These are phyloP conservation scores for Cynodonichthys magdalenae DNA, from an alignment of 2,797 vertebrate genomes.

Conservation along the genomic window DNA sequence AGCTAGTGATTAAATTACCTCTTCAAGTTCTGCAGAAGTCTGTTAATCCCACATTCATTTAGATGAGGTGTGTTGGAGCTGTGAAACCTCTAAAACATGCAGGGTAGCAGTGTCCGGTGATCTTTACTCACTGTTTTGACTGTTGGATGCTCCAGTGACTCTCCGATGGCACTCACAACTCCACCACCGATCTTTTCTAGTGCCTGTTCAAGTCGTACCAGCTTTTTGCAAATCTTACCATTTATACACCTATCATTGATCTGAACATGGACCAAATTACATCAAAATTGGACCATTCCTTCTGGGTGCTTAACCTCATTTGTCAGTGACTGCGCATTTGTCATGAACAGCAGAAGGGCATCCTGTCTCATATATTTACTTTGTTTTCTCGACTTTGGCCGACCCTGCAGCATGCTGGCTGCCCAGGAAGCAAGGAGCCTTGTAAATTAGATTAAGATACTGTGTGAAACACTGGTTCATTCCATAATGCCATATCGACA, in stretches of 20 bases:
- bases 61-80: too few relatives aligned
- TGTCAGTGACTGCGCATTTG: not conserved
- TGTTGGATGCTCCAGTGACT: too few relatives aligned
- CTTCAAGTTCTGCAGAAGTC: too few relatives aligned
- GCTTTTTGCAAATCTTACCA: not conserved
- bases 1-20: too few relatives aligned
- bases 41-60: too few relatives aligned
- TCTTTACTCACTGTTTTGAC: too few relatives aligned
- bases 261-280: not conserved
- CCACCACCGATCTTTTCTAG: not conserved
- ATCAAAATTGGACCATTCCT: not conserved
- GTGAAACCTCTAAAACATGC: too few relatives aligned
- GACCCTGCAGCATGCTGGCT: slow-evolving; percentile 68
- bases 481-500: slow-evolving; percentile 81
- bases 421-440: slow-evolving; percentile 71
- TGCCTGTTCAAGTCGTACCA: too few relatives aligned
- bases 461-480: slow-evolving; percentile 84
- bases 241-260: not conserved
- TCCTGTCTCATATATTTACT: slow-evolving; percentile 60
- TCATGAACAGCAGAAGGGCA: slow-evolving; percentile 54
- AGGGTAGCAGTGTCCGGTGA: too few relatives aligned
- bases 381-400: slow-evolving; percentile 75
- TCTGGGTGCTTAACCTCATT: not conserved
- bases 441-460: slow-evolving; percentile 83
- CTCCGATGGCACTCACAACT: too few relatives aligned